Percentiles rank a stretch among this genome's conserved stretches.
Evolutionary conservation across 2,797 vertebrate genomes (phyloP).

Genomic region (Rhadinocentrus ornatus): DNA sequence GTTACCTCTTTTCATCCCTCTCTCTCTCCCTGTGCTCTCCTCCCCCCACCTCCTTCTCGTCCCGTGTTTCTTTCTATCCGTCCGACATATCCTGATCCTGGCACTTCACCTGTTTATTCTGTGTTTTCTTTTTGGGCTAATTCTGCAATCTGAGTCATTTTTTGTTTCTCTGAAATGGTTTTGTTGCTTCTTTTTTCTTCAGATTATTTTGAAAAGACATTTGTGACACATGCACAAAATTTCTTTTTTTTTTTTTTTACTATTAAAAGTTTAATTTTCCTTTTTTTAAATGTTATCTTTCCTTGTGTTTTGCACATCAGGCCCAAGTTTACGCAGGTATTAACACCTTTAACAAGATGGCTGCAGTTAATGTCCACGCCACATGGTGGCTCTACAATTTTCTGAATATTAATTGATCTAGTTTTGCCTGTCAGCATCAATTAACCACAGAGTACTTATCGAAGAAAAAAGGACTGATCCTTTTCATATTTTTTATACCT

Average conservation of each 20-base stretch:
- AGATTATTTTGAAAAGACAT: slow-evolving; percentile 33
- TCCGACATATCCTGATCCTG: slow-evolving; percentile 65
- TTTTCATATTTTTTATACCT: slow-evolving; percentile 45
- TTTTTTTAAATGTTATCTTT: not conserved
- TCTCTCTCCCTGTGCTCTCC: slow-evolving; percentile 51
- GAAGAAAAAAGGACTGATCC: slow-evolving; percentile 66
- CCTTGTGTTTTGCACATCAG: not conserved
- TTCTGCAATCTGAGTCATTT: slow-evolving; percentile 33
- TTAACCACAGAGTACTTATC: slow-evolving; percentile 69
- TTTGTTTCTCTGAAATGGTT: slow-evolving; percentile 29
- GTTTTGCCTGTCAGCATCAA: slow-evolving; percentile 66
- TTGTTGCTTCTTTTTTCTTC: slow-evolving; percentile 40
- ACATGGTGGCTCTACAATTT: slow-evolving; percentile 74
- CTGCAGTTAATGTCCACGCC: slow-evolving; percentile 65
- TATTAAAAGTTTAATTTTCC: not conserved
- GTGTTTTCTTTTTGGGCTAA: slow-evolving; percentile 20
- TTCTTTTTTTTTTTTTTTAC: not conserved
- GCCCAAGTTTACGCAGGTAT: slow-evolving; percentile 21
- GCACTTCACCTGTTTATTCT: slow-evolving; percentile 71
- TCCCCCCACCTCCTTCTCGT: slow-evolving; percentile 40
- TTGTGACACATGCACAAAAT: slow-evolving; percentile 6
- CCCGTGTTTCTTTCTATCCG: slow-evolving; percentile 66
- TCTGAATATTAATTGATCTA: slow-evolving; percentile 48
- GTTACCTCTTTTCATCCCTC: slow-evolving; percentile 72
- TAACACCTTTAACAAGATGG: slow-evolving; percentile 23